Conservation (phyloP, 2,113 vertebrate species). For the Sigmodon hispidus region DNA sequence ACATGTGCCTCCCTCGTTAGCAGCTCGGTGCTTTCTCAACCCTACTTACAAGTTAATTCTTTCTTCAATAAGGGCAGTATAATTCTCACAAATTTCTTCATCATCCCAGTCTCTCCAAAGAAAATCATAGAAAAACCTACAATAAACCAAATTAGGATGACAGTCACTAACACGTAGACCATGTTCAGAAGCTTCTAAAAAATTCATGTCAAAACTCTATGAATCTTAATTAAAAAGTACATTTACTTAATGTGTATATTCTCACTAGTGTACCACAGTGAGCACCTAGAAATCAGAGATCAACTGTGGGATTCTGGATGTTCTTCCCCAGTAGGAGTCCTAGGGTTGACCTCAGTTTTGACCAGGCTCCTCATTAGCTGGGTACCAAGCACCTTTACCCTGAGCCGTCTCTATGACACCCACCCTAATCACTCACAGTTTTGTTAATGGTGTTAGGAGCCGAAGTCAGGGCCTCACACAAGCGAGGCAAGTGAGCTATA, state of each 20-base stretch:
- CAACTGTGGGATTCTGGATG: not conserved
- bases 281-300: not conserved
- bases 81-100: conserved; percentile 81
- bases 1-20: not conserved
- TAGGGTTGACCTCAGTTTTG: not conserved
- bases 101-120: conserved; percentile 85
- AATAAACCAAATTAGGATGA: conserved; percentile 55
- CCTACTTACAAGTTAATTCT: conserved; percentile 86
- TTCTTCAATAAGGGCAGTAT: conserved; percentile 83
- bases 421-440: not conserved
- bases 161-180: not conserved
- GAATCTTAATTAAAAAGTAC: conserved; percentile 32
- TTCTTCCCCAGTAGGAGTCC: too few species aligned
- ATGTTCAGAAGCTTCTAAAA: conserved; percentile 40
- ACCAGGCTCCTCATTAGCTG: not conserved
- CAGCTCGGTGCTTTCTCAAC: not conserved
- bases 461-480: not conserved
- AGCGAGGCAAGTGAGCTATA: not conserved
- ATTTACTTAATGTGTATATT: not conserved
- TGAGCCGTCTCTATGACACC: too few species aligned
- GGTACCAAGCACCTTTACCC: not conserved
- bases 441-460: not conserved
- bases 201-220: not conserved
- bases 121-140: conserved; percentile 84
- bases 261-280: not conserved